phyloP scores from a whole-genome alignment of 2,797 vertebrate species.

The Heterohyrax brucei region DNA sequence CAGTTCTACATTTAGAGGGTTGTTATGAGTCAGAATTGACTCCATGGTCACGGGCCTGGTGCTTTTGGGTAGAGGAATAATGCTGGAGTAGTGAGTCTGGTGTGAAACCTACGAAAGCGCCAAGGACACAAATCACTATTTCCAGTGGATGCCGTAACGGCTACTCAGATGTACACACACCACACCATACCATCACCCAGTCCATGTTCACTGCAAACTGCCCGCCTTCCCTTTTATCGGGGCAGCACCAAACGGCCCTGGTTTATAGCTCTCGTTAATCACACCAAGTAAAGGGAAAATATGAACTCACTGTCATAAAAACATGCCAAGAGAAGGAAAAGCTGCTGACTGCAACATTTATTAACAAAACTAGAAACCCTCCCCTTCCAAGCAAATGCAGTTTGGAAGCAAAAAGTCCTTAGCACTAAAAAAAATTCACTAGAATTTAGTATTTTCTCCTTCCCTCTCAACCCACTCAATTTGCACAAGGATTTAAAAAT shows the following conservation, averaged over 20 bases:
- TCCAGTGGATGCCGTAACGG: neutral
- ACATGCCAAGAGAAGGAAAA: neutral
- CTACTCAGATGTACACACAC: neutral
- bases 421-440: neutral
- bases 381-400: neutral
- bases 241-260: neutral
- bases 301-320: conserved; percentile 11
- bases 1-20: too few relatives aligned
- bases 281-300: neutral
- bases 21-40: too few relatives aligned
- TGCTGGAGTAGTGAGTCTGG: neutral
- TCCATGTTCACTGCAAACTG: neutral
- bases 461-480: conserved; percentile 13
- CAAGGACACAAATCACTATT: neutral
- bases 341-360: neutral
- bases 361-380: neutral
- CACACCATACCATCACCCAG: neutral
- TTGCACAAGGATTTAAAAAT: conserved; percentile 69
- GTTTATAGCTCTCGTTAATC: neutral
- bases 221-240: neutral
- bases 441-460: conserved; percentile 43
- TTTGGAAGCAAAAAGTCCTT: conserved; percentile 33
- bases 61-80: neutral
- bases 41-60: too few relatives aligned
- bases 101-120: neutral